Conservation (phyloP, 1,140 invertebrate species). For the Tetranychus cinnabarinus region DNA sequence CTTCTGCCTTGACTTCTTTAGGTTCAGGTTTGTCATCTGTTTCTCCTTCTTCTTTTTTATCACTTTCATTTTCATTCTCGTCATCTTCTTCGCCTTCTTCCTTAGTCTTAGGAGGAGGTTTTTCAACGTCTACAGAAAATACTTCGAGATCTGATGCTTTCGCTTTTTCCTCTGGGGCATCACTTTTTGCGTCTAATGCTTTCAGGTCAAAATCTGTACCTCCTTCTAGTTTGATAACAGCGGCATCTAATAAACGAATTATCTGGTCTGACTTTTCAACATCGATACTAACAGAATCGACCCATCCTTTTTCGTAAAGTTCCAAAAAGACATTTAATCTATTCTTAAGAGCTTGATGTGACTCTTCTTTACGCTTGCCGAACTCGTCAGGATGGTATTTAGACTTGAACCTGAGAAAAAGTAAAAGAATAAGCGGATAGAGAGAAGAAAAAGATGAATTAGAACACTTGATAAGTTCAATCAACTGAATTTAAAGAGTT, state of each 20-base stretch:
- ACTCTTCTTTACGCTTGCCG: constrained; percentile 66
- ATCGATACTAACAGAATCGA: constrained; percentile 60
- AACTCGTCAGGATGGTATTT: constrained; percentile 97
- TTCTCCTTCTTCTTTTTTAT: constrained; percentile 10
- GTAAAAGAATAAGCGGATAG: neutral
- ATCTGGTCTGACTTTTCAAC: constrained; percentile 61
- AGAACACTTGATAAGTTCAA: neutral
- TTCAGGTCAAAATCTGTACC: constrained; percentile 83
- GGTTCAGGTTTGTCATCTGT: neutral
- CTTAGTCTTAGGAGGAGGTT: constrained; percentile 2
- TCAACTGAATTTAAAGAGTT: neutral
- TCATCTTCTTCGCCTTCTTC: constrained; percentile 11
- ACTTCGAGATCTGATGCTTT: constrained; percentile 1
- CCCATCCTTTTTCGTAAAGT: constrained; percentile 40
- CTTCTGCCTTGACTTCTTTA: neutral
- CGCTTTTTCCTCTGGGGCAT: constrained; percentile 15
- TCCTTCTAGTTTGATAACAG: constrained; percentile 88
- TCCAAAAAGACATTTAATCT: constrained; percentile 75
- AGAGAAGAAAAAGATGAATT: neutral
- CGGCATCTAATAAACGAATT: constrained; percentile 71
- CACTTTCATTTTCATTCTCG: constrained; percentile 11
- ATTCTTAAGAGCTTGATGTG: constrained; percentile 53
- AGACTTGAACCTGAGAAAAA: constrained; percentile 69
- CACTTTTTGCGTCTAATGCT: constrained; percentile 27
- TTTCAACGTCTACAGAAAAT: constrained; percentile 6